Evolutionary conservation across 2,113 vertebrate genomes (phyloP), one percentile per base, ranked within the genome.

Genomic region (Sander vitreus): DNA sequence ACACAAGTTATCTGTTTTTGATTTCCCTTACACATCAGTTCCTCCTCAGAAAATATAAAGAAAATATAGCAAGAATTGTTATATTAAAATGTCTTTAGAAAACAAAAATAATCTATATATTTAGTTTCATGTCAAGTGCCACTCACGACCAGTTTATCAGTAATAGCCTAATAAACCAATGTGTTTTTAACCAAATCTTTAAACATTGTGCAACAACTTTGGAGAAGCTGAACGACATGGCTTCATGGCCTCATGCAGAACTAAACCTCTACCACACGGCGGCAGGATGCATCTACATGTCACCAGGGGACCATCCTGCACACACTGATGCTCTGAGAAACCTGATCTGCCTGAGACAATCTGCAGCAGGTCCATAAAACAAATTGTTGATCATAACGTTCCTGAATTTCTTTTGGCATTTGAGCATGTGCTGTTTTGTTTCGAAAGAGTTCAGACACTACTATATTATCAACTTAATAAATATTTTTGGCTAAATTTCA

Each of bases 261-360:
- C 25, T 15, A 0, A 12, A 8, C 0, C 5, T 72, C 67, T 71
- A 71, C 91, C 91, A 89, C 88, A 58, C 11, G 88, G 85, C 1
- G 90, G 88, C 90, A 78, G 67, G 21, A 63, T 86, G 59, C 11
- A 5, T 58, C 76, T 47, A 25, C 15, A 43, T 11, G 8, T 33
- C 7, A 2, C 59, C 39, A 11, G 39, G 39, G 11, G 39, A 43
- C 39, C 27, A 14, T 33, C 62, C 25, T 55, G 21, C 43, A 39
- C 2, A 50, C n/a, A 3, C 21, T 5, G 23, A 4, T 25, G 30
- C 51, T 66, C 16, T 1, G 3, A 43, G 9, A 43, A 43, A 43
- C 39, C 39, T 10, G 39, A 43, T 43, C 39, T 43, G 39, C 39
- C 39, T 21, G 18, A 51, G 18, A 30, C 1, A 50, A 15, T 15